Percentiles rank a stretch among this genome's conserved stretches.
phyloP scores from a whole-genome alignment of 2,113 vertebrate genomes.

The Aphyosemion australe region DNA sequence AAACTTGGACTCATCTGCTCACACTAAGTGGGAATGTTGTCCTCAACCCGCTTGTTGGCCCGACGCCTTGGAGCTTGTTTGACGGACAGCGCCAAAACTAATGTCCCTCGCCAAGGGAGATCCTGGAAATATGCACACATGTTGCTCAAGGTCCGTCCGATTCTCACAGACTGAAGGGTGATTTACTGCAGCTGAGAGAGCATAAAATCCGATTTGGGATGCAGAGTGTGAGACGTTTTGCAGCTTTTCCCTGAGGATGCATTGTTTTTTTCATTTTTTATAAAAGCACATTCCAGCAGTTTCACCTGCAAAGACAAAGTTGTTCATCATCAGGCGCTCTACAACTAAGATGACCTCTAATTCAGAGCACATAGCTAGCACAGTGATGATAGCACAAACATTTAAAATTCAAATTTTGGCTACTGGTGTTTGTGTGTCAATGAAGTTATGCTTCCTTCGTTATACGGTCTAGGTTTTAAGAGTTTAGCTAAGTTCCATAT shows the following conservation, averaged over 20 bases:
- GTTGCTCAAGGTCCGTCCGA: constrained; percentile 51
- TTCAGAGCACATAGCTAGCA: too few relatives aligned
- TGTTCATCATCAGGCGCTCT: too few relatives aligned
- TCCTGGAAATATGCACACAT: constrained; percentile 61
- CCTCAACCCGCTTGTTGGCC: constrained; percentile 12
- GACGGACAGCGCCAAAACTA: constrained; percentile 46
- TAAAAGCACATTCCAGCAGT: not conserved
- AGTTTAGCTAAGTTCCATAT: too few relatives aligned
- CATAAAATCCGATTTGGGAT: constrained; percentile 7
- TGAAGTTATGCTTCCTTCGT: too few relatives aligned
- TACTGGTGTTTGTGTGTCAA: too few relatives aligned
- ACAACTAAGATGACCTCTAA: too few relatives aligned
- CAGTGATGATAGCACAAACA: too few relatives aligned
- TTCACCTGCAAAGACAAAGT: too few relatives aligned
- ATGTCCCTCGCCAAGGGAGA: constrained; percentile 48
- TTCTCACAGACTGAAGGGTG: constrained; percentile 12
- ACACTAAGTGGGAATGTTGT: constrained; percentile 48
- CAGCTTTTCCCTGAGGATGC: not conserved
- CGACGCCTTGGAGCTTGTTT: constrained; percentile 42
- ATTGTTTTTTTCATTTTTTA: not conserved
- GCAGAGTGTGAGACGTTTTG: constrained; percentile 7
- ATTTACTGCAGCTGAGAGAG: constrained; percentile 14
- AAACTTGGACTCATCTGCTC: constrained; percentile 52
- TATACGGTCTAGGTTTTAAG: too few relatives aligned
- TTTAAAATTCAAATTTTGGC: too few relatives aligned